A percentile compares a stretch with the other conserved stretches of the same genome.
These are phyloP conservation scores for Euproctis similis DNA, from an alignment of 2,888 invertebrate genomes.

Conservation along the genomic window DNA sequence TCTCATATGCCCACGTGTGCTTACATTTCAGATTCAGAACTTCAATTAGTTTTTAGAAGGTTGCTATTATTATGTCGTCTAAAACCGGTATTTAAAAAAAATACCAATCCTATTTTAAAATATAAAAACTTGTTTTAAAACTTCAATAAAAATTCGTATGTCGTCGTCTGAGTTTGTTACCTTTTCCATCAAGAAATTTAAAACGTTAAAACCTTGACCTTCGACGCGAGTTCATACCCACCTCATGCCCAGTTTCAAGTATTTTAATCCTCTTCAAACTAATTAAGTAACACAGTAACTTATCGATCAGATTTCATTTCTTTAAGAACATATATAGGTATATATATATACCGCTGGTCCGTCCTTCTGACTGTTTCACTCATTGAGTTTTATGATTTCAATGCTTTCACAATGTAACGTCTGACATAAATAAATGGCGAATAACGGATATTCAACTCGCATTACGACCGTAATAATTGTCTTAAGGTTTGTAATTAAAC, in stretches of 20 bases:
- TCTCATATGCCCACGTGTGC: constrained; percentile 5
- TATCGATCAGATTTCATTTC: no score
- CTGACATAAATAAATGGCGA: constrained; percentile 26
- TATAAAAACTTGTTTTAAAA: constrained; percentile 20
- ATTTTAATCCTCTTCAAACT: constrained; percentile 19
- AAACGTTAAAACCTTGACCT: constrained; percentile 19
- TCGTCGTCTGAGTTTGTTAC: constrained; percentile 8
- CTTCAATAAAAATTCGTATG: constrained; percentile 1
- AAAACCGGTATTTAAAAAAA: constrained; percentile 19
- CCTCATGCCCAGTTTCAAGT: constrained; percentile 12
- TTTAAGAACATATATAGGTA: no score
- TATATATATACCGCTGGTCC: no score
- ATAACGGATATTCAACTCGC: no score
- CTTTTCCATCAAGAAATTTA: constrained; percentile 15
- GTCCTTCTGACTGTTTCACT: no score
- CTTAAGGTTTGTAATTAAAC: no score
- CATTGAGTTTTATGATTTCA: no score
- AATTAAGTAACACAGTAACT: constrained; percentile 19
- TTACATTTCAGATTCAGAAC: constrained; percentile 27
- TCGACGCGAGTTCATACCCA: constrained; percentile 11
- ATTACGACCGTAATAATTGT: no score
- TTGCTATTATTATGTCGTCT: constrained; percentile 20
- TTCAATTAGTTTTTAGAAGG: constrained; percentile 24
- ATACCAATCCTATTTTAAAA: constrained; percentile 15
- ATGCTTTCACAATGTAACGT: no score